phyloP scores from a whole-genome alignment of 1,140 invertebrate species.

The Trachelipus rathkii region DNA sequence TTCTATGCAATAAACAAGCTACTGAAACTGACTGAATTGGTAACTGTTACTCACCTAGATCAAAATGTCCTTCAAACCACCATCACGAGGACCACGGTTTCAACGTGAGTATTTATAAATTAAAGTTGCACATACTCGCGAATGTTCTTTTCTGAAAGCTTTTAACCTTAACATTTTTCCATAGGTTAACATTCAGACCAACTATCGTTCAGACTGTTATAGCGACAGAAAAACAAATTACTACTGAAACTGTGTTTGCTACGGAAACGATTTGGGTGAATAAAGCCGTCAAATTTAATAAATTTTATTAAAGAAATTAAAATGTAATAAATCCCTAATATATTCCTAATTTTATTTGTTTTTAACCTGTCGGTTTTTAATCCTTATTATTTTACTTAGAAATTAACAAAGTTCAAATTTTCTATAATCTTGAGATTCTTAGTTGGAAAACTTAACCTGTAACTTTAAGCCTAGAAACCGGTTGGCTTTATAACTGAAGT shows the following conservation, averaged over 20 bases:
- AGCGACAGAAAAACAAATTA: not conserved
- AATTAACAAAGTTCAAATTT: no score
- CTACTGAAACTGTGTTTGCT: not conserved
- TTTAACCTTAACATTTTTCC: not conserved
- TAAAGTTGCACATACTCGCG: not conserved
- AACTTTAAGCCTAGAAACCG: no score
- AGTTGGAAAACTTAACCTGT: no score
- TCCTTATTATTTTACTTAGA: no score
- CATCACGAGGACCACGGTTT: not conserved
- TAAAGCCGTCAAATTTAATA: no score
- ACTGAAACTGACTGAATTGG: not conserved
- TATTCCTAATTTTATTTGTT: no score
- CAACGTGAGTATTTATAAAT: constrained; percentile 17
- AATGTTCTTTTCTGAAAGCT: not conserved
- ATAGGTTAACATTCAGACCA: not conserved
- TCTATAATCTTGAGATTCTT: no score
- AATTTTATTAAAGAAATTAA: no score
- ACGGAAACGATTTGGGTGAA: not conserved
- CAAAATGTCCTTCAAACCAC: constrained; percentile 24
- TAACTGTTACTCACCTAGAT: constrained; percentile 21
- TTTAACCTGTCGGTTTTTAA: no score
- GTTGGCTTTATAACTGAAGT: no score
- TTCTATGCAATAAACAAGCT: constrained; percentile 8
- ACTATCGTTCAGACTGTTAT: not conserved
- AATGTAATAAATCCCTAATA: no score